Evolutionary conservation across 2,113 vertebrate genomes (phyloP).

Genomic region (Sterrhoptilus dennistouni): DNA sequence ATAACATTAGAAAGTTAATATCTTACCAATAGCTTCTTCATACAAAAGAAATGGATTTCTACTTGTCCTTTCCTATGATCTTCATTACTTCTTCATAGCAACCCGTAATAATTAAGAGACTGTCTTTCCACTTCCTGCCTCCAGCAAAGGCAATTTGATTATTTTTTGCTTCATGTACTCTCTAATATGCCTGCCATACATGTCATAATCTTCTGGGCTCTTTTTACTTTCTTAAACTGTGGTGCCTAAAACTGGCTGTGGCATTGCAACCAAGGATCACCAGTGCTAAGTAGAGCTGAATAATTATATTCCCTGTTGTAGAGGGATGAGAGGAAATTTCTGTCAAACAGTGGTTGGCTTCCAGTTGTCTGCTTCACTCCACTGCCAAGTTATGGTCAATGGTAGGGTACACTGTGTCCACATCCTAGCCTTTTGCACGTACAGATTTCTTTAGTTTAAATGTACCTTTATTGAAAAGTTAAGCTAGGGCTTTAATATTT

Average conservation of each 20-base stretch:
- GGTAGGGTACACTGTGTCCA: neutral
- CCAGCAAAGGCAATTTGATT: neutral
- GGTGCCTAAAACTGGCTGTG: neutral
- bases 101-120: neutral
- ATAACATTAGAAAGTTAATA: neutral
- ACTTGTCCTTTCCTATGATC: neutral
- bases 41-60: neutral
- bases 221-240: neutral
- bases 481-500: neutral
- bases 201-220: neutral
- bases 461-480: neutral
- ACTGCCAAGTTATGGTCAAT: neutral
- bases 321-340: neutral
- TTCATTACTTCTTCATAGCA: neutral
- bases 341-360: neutral
- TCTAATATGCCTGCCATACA: neutral
- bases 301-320: neutral
- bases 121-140: neutral
- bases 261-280: neutral
- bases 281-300: slow-evolving; percentile 12
- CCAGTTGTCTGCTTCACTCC: neutral
- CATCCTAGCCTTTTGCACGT: neutral
- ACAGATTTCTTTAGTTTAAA: neutral
- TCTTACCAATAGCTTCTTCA: neutral
- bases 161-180: neutral